phyloP scores from a whole-genome alignment of 2,113 vertebrate genomes.

The Sigmodon hispidus region DNA sequence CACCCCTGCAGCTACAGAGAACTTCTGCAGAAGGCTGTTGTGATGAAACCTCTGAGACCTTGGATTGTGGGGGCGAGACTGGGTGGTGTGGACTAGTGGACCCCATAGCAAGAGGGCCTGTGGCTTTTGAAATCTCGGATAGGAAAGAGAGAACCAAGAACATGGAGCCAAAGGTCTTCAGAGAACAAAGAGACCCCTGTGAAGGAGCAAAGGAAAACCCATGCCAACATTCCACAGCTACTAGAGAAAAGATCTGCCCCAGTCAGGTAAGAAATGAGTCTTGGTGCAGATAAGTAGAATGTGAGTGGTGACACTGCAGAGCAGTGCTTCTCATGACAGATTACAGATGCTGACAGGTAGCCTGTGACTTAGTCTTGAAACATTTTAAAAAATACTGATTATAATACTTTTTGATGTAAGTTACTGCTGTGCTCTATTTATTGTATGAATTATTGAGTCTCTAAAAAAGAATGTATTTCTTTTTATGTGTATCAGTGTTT shows the following conservation, averaged over 20 bases:
- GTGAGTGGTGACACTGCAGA: background rate
- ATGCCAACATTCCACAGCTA: conserved; percentile 28
- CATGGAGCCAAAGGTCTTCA: conserved; percentile 56
- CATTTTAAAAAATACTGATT: background rate
- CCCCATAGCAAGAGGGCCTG: conserved; percentile 33
- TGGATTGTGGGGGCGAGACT: conserved; percentile 43
- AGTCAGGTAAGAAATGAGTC: conserved; percentile 82
- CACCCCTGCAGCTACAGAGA: conserved; percentile 50
- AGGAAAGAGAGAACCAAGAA: conserved; percentile 60
- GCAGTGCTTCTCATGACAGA: background rate
- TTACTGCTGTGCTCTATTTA: conserved; percentile 2
- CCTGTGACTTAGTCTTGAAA: background rate
- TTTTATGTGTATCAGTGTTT: background rate
- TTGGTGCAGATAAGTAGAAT: conserved; percentile 5
- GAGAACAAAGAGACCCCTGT: conserved; percentile 33
- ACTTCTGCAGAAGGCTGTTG: conserved; percentile 35
- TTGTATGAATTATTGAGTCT: conserved; percentile 11
- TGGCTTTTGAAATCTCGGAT: conserved; percentile 52
- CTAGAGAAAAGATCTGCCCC: conserved; percentile 17
- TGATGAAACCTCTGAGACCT: conserved; percentile 52
- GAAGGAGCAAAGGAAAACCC: conserved; percentile 60
- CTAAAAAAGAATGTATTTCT: background rate
- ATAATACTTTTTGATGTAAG: background rate
- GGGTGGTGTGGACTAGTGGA: conserved; percentile 58
- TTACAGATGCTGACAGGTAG: background rate